phyloP scores from a whole-genome alignment of 2,113 vertebrate genomes.

The Psammodynastes pulverulentus region DNA sequence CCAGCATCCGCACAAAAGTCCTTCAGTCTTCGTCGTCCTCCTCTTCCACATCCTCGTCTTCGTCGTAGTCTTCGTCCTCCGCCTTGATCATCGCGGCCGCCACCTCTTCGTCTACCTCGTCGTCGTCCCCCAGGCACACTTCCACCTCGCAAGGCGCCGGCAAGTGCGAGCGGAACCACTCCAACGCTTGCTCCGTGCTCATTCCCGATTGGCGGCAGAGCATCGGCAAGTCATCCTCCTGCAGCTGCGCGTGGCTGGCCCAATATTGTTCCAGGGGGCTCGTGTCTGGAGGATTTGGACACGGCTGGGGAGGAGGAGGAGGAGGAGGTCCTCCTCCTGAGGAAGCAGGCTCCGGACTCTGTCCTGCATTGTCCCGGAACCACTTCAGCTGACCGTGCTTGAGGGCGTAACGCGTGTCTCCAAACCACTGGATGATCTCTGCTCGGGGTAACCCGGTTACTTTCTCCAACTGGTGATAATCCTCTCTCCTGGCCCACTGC shows the following conservation, averaged over 20 bases:
- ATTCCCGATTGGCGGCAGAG: conserved; percentile 74
- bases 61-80: conserved; percentile 51
- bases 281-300: conserved; percentile 44
- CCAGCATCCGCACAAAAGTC: conserved; percentile 22
- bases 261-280: conserved; percentile 59
- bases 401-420: conserved; percentile 87
- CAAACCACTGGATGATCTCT: conserved; percentile 91
- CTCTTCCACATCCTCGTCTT: conserved; percentile 32
- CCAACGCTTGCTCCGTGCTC: conserved; percentile 80
- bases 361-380: conserved; percentile 70
- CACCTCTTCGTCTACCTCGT: conserved; percentile 59
- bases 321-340: not conserved
- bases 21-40: conserved; percentile 27
- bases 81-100: conserved; percentile 50
- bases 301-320: conserved; percentile 35
- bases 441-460: conserved; percentile 82
- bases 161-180: conserved; percentile 80
- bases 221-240: conserved; percentile 73
- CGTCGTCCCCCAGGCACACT: conserved; percentile 66
- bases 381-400: conserved; percentile 88
- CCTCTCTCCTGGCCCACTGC: conserved; percentile 86
- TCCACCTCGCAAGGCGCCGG: conserved; percentile 68
- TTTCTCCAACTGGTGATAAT: conserved; percentile 81
- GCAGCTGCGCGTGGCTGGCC: conserved; percentile 47
- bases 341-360: conserved; percentile 40